Evolutionary conservation across 1,140 invertebrate genomes (phyloP), one percentile per base, ranked within the genome.

Genomic region (Pachyrhynchus sulphureomaculatus): DNA sequence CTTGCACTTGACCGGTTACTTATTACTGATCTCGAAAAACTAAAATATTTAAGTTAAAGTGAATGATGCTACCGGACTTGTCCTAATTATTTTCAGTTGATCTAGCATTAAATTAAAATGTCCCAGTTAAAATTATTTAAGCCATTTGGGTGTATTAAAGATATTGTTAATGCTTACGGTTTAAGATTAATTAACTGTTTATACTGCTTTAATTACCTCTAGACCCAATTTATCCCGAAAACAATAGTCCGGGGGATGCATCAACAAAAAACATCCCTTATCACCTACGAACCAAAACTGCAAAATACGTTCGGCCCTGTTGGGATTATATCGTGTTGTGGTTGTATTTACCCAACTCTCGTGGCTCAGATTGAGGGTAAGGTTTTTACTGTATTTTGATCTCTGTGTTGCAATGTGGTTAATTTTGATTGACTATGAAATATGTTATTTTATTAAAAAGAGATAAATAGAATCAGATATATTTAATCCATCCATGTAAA

Each of bases 261-360:
- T 44, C 41, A 44, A 44, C 41, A 44, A 44, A 44, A 44, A 44
- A 44, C 41, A 21, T 20, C 41, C 41, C 41, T 44, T 44, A 44
- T 44, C 41, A 44, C 41, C 41, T 44, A 18, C 41, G 21, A 44
- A 44, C 41, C 41, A 44, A 44, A 44, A 44, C 41, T 44, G 41
- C 41, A 44, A 44, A 44, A 44, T 44, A 44, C 41, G 41, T 20
- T 12, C 41, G 20, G 21, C 41, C 41, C 20, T 9, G 41, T 44
- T 44, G 2, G 41, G 41, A 44, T 44, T 44, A 44, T 44, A 15
- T 15, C 21, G 9, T 20, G 20, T n/a, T n/a, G n/a, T n/a, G 41
- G 41, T 10, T 44, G 41, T 44, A 18, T 44, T 44, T 44, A 44
- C 41, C n/a, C 20, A 44, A 44, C 41, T 44, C 17, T 4, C 18